Conservation (phyloP, 2,888 invertebrate genomes). For the Thelaira solivaga region DNA sequence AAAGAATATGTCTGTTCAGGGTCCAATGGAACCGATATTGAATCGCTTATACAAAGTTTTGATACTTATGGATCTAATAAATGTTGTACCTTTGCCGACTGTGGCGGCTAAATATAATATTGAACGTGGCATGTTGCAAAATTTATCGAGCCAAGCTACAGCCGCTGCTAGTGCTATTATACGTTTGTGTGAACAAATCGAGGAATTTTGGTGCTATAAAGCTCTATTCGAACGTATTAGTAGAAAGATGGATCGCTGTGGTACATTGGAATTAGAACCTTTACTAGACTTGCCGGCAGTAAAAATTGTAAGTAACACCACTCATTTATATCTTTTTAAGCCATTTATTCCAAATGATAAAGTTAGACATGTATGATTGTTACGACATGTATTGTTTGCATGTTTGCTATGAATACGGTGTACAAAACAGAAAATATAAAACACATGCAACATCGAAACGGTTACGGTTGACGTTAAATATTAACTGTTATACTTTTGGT, state of each 20-base stretch:
- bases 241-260: constrained; percentile 87
- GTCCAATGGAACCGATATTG: constrained; percentile 76
- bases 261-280: constrained; percentile 86
- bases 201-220: constrained; percentile 89
- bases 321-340: background rate
- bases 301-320: constrained; percentile 82
- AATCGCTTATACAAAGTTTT: constrained; percentile 91
- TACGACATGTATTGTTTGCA: too few relatives aligned
- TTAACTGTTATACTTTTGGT: too few relatives aligned
- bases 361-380: too few relatives aligned
- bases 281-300: constrained; percentile 94
- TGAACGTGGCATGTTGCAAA: constrained; percentile 88
- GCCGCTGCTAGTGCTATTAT: constrained; percentile 87
- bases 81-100: constrained; percentile 81
- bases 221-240: constrained; percentile 86
- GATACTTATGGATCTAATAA: constrained; percentile 88
- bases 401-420: too few relatives aligned
- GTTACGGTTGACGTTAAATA: too few relatives aligned
- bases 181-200: constrained; percentile 87
- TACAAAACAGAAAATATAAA: too few relatives aligned
- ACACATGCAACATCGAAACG: too few relatives aligned
- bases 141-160: constrained; percentile 83
- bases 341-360: too few relatives aligned
- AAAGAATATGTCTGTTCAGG: constrained; percentile 82
- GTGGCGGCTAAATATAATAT: constrained; percentile 85